Evolutionary conservation across 2,113 vertebrate genomes (phyloP), one percentile per base, ranked within the genome.

Genomic region (Sitta europaea): DNA sequence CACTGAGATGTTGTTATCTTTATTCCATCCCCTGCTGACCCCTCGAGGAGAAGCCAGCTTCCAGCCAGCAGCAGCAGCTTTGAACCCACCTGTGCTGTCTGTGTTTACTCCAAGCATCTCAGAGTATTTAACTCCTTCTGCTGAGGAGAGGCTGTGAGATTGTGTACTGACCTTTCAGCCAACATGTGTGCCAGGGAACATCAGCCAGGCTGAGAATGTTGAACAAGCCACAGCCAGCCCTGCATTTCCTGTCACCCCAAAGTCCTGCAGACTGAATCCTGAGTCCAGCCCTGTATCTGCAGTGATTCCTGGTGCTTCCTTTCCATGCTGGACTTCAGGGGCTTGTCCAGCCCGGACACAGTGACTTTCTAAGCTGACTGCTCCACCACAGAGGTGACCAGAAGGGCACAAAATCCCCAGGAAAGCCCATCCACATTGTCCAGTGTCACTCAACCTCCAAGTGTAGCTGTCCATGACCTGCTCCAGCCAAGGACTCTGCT

Each of bases 161-260:
- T 92, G 86, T 66, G 81, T 61, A 6, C 62, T 94, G 97, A 96
- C 97, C 96, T 97, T 97, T 90, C 87, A 89, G 90, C 73, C 87
- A 66, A 75, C 54, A 42, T 11, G 5, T 62, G 72, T 25, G 63
- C 94, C 45, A 61, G 78, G 82, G 92, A 97, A 93, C 21, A 92
- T 83, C 82, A 75, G 86, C 18, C 79, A 88, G 86, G 17, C 79
- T 91, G 83, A 4, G 3, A 92, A 73, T 94, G 61, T 55, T 59
- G 70, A 96, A 65, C 74, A 33, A 76, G 71, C 23, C 51, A 22
- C 45, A 42, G 67, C 29, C 81, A 94, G 94, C 43, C 50, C 67
- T 93, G 95, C 95, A 88, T 87, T 80, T 91, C 50, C 72, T 40
- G 88, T 90, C 55, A 86, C 75, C 91, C 70, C 81, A 33, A 58